phyloP scores from a whole-genome alignment of 2,113 vertebrate species.

The Phocoena phocoena region DNA sequence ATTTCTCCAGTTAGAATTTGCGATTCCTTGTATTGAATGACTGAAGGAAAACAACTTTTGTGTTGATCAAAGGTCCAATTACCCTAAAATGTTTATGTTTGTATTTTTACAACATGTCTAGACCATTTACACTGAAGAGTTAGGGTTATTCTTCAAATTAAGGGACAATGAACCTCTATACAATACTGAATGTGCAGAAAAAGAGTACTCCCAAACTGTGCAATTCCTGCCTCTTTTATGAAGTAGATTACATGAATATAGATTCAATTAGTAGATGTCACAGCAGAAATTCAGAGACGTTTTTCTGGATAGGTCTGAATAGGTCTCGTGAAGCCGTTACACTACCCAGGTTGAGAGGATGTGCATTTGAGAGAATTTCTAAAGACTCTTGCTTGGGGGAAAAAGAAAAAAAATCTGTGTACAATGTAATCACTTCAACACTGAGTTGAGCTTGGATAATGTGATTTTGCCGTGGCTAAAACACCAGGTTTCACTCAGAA shows the following conservation, averaged over 20 bases:
- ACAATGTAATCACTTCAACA: slow-evolving; percentile 21
- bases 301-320: neutral
- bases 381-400: neutral
- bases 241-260: neutral
- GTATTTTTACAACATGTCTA: neutral
- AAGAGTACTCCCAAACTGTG: neutral
- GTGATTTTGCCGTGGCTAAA: neutral
- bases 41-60: neutral
- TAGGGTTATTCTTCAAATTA: neutral
- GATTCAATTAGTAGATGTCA: neutral
- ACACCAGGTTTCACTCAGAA: neutral
- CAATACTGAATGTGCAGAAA: neutral
- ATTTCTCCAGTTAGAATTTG: neutral
- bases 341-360: neutral
- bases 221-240: neutral
- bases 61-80: neutral
- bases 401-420: neutral
- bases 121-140: neutral
- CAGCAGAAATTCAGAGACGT: slow-evolving; percentile 1
- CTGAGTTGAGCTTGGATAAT: neutral
- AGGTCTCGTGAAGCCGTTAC: neutral
- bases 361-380: neutral
- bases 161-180: neutral
- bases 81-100: neutral
- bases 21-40: neutral